Conservation (phyloP, 2,888 invertebrate species). For the Chloroclysta siterata region DNA sequence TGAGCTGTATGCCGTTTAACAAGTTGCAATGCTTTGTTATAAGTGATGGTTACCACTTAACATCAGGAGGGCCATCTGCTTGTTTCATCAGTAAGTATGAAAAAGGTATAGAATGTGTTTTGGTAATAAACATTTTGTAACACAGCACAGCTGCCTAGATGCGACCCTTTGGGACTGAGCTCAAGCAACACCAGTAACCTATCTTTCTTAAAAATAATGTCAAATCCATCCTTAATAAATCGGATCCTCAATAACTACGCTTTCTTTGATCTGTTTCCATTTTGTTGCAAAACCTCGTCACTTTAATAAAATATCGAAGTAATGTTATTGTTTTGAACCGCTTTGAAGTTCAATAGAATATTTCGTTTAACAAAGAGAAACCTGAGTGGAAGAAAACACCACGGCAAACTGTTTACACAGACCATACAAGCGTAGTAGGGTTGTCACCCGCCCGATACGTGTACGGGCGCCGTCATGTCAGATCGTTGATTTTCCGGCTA, state of each 20-base stretch:
- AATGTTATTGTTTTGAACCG: constrained; percentile 31
- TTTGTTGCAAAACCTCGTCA: constrained; percentile 13
- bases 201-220: not conserved
- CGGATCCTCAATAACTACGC: constrained; percentile 6
- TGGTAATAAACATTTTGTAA: no score
- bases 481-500: not conserved
- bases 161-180: not conserved
- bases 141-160: no score
- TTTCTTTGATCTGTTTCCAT: constrained; percentile 27
- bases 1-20: no score
- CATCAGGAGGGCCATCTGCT: no score
- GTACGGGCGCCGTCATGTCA: no score
- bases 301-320: constrained; percentile 28
- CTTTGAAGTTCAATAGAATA: constrained; percentile 49
- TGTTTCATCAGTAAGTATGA: no score
- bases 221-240: not conserved
- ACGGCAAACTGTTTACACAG: constrained; percentile 53
- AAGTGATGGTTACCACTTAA: no score
- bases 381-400: constrained; percentile 45
- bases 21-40: no score
- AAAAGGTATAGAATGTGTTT: no score
- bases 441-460: constrained; percentile 3
- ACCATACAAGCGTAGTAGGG: constrained; percentile 44
- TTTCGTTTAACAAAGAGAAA: constrained; percentile 51
- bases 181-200: not conserved